Evolutionary conservation across 2,888 invertebrate species (phyloP).

Genomic region (Alloscopus bannaensis): DNA sequence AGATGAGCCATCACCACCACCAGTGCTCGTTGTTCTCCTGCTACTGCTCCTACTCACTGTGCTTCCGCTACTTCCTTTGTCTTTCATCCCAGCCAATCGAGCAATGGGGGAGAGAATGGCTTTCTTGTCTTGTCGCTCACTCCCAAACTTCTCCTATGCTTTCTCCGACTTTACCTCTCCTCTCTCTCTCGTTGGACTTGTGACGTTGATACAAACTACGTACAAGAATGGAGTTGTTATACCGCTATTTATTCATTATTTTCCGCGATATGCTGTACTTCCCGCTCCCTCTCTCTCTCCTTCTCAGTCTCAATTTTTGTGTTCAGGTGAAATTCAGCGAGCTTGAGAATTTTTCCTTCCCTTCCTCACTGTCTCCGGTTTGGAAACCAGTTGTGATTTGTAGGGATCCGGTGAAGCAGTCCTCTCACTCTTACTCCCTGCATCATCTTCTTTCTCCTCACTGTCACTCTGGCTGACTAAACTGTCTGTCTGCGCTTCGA

Average conservation of each 20-base stretch:
- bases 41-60: not conserved
- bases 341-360: not conserved
- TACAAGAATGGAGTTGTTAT: no score
- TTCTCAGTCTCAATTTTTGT: slow-evolving; percentile 7
- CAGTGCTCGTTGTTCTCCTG: not conserved
- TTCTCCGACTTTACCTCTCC: not conserved
- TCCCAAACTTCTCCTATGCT: slow-evolving; percentile 4
- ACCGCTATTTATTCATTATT: no score
- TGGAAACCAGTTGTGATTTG: slow-evolving; percentile 5
- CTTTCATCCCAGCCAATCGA: slow-evolving; percentile 61
- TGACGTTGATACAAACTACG: no score
- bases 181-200: slow-evolving; percentile 5
- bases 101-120: slow-evolving; percentile 10
- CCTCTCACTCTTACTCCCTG: not conserved
- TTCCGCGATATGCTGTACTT: no score
- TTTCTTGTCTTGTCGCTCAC: slow-evolving; percentile 20
- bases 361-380: slow-evolving; percentile 4
- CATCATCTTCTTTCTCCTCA: not conserved
- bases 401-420: not conserved
- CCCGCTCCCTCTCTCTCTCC: slow-evolving; percentile 1
- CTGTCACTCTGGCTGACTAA: slow-evolving; percentile 22
- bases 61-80: slow-evolving; percentile 51
- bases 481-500: slow-evolving; percentile 4
- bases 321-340: not conserved
- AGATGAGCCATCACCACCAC: slow-evolving; percentile 48